Evolutionary conservation across 2,888 invertebrate genomes (phyloP), one percentile per base, ranked within the genome.

Genomic region (Meta bourneti): DNA sequence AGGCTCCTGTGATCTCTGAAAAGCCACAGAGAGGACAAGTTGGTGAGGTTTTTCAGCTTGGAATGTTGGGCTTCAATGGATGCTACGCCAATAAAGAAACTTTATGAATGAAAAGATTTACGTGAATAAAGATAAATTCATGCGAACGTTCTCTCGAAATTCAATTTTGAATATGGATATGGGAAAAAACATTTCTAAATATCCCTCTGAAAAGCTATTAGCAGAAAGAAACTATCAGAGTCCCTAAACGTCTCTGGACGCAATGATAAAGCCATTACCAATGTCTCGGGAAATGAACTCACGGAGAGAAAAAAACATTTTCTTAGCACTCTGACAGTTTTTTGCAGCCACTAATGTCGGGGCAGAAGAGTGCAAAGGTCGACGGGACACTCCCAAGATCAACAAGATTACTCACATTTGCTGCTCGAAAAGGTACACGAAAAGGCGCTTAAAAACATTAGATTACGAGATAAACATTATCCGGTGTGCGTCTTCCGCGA

Each of bases 361-460:
- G 78, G 52, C 88, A 72, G n/a, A 83, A 83, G 83, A 51, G 69
- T 69, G 52, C 88, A 72, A 11, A 83, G 89, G 83, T 89, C 89
- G 83, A 48, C 7, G 52, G 2, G 83, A 34, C 83, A 49, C 89
- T 83, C 89, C 89, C 89, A 83, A 83, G 89, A 89, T 89, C 89
- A 89, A 89, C 78, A 83, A 83, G 89, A 89, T 89, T 34, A 54
- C 51, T 16, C 80, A 61, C 72, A 52, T 69, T 80, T 16, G 54
- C 19, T 20, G 52, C 49, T 19, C 20, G 16, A 16, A 51, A 86
- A 78, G 77, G 61, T 77, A 89, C 89, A 89, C 72, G 89, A 71
- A 83, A 89, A 83, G 83, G 78, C 78, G 83, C 89, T 83, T 89
- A 83, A 78, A 72, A 77, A 88, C 83, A 89, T 84, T 89, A 83